phyloP scores from a whole-genome alignment of 2,797 vertebrate species.

The Gobio occitaniae region DNA sequence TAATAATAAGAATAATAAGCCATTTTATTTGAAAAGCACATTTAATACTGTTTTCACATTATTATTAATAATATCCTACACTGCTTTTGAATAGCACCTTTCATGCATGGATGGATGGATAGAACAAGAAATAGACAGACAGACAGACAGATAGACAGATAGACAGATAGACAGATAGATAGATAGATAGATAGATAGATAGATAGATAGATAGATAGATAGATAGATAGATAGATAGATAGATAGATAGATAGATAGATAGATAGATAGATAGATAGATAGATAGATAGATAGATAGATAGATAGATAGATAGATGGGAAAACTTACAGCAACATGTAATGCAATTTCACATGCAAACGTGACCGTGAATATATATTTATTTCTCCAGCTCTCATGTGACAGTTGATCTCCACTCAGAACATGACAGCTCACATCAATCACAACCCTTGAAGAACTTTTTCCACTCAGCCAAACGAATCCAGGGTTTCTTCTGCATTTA shows the following conservation, averaged over 20 bases:
- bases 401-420: conserved; percentile 20
- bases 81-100: no score
- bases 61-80: no score
- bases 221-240: no score
- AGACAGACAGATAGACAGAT: not conserved
- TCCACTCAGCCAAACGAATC: not conserved
- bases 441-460: not conserved
- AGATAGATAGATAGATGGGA: not conserved
- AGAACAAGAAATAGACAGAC: no score
- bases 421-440: conserved; percentile 45
- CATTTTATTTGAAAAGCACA: no score
- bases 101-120: no score
- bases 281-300: not conserved
- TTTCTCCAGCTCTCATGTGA: conserved; percentile 26
- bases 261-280: accelerated
- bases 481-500: not conserved
- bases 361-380: conserved; percentile 2
- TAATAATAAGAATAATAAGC: no score
- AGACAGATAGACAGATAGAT: not conserved
- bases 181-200: accelerated
- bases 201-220: not conserved
- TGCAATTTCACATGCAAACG: conserved; percentile 52
- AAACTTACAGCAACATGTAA: conserved; percentile 22
- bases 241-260: accelerated
- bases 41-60: no score